A percentile compares a stretch with the other conserved stretches of the same genome.
These are phyloP conservation scores for Drosophila nr. perissopoda DNA, from an alignment of 2,888 invertebrate species.

Conservation along the genomic window DNA sequence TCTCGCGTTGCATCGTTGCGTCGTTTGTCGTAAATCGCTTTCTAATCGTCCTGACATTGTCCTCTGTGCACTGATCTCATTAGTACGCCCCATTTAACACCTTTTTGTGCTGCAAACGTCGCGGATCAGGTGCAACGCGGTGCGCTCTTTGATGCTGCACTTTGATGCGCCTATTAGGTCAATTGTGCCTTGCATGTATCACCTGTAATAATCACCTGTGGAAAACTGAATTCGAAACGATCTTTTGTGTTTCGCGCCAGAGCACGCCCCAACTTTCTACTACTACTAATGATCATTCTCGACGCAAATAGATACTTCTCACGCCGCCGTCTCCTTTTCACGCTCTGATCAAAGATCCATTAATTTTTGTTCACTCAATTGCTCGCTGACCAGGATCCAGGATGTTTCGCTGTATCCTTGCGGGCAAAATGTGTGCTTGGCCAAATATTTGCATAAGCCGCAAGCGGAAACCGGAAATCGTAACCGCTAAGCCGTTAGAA, in stretches of 20 bases:
- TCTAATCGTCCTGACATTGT: conserved; percentile 50
- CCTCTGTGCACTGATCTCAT: conserved; percentile 77
- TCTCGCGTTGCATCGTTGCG: conserved; percentile 11
- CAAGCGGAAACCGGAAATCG: conserved; percentile 68
- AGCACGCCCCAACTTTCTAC: conserved; percentile 39
- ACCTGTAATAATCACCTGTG: conserved; percentile 21
- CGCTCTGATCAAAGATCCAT: conserved; percentile 76
- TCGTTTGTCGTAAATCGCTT: conserved; percentile 58
- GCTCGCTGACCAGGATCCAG: conserved; percentile 32
- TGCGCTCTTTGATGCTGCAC: conserved; percentile 42
- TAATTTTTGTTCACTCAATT: conserved; percentile 49
- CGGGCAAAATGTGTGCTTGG: conserved; percentile 20
- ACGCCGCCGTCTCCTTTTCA: conserved; percentile 45
- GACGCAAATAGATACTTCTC: conserved; percentile 28
- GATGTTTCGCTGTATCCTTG: conserved; percentile 3
- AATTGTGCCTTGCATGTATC: conserved; percentile 15
- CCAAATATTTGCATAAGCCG: conserved; percentile 74
- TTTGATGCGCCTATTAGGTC: conserved; percentile 27
- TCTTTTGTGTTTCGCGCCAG: conserved; percentile 43
- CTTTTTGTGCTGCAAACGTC: conserved; percentile 56
- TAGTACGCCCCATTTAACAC: conserved; percentile 84
- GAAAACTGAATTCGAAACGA: conserved; percentile 25
- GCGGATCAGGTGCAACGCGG: conserved; percentile 47
- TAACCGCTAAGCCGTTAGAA: conserved; percentile 30
- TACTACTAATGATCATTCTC: conserved; percentile 49